These are phyloP conservation scores for Eretmocerus hayati DNA, from an alignment of 2,888 invertebrate genomes.

Conservation along the genomic window DNA sequence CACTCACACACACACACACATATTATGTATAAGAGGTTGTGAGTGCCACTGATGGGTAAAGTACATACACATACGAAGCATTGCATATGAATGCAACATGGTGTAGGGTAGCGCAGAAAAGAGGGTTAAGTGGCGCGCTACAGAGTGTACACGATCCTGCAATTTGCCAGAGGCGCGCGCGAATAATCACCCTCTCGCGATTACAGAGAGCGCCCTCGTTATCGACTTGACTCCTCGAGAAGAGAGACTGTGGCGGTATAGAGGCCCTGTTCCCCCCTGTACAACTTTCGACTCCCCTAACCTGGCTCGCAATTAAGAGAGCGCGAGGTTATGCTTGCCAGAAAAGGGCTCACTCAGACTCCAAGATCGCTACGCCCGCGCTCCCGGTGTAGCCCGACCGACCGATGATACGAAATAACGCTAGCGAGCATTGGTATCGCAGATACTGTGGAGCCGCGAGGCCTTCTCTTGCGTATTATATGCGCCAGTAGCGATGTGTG, in stretches of 20 bases:
- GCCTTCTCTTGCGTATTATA: too few species aligned
- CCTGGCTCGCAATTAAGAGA: conserved; percentile 2
- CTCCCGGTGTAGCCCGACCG: too few species aligned
- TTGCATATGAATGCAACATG: too few species aligned
- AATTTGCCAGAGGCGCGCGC: not conserved
- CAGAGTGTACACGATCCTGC: not conserved
- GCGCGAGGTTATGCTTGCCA: not conserved
- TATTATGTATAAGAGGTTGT: not conserved
- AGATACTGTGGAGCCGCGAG: too few species aligned
- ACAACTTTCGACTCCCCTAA: not conserved
- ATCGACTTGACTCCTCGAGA: conserved; percentile 9
- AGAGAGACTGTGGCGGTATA: too few species aligned
- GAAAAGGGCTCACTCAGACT: not conserved
- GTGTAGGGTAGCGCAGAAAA: not conserved
- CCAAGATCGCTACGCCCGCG: too few species aligned
- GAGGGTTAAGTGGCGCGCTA: not conserved
- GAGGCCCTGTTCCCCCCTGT: not conserved
- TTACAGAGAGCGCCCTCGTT: conserved; percentile 3
- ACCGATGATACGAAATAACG: too few species aligned
- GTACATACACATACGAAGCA: not conserved
- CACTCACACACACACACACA: too few species aligned
- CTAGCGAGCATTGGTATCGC: too few species aligned
- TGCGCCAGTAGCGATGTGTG: too few species aligned
- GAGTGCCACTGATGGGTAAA: not conserved
- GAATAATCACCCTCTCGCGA: not conserved